Evolutionary conservation across 2,888 invertebrate genomes (phyloP).

Genomic region (Agrotis clavis): DNA sequence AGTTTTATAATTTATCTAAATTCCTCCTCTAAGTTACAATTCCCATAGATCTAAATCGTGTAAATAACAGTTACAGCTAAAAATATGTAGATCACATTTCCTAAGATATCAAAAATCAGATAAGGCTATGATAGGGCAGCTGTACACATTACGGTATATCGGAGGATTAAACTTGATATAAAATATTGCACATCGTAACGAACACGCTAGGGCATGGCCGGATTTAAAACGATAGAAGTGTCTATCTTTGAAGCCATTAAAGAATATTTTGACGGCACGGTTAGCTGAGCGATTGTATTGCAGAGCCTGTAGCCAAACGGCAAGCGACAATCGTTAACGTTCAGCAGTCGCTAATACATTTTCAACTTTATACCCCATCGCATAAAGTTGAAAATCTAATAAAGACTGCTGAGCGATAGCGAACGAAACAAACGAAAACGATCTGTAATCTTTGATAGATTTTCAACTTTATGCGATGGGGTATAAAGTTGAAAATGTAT

Average conservation of each 20-base stretch:
- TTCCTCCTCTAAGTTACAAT: conserved; percentile 46
- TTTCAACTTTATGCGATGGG: no score
- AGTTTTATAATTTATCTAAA: conserved; percentile 16
- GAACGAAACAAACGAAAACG: no score
- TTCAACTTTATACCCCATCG: no score
- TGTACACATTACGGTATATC: conserved; percentile 45
- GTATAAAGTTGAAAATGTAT: no score
- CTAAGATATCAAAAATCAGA: conserved; percentile 41
- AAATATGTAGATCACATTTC: conserved; percentile 64
- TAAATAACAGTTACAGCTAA: conserved; percentile 51
- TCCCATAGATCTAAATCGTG: conserved; percentile 45
- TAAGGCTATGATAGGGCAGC: conserved; percentile 44
- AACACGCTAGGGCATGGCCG: conserved; percentile 23
- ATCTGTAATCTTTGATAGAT: no score
- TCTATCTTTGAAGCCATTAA: conserved; percentile 2
- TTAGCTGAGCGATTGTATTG: no score
- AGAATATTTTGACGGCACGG: background rate
- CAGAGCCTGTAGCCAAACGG: no score
- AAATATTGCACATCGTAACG: conserved; percentile 50
- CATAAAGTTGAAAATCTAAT: no score
- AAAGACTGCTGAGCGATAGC: no score
- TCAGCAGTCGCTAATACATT: no score
- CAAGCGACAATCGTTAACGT: no score
- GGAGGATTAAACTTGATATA: conserved; percentile 38
- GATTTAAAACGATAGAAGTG: conserved; percentile 32